Evolutionary conservation across 1,140 invertebrate species (phyloP).

Genomic region (Tetramorium simillimum): DNA sequence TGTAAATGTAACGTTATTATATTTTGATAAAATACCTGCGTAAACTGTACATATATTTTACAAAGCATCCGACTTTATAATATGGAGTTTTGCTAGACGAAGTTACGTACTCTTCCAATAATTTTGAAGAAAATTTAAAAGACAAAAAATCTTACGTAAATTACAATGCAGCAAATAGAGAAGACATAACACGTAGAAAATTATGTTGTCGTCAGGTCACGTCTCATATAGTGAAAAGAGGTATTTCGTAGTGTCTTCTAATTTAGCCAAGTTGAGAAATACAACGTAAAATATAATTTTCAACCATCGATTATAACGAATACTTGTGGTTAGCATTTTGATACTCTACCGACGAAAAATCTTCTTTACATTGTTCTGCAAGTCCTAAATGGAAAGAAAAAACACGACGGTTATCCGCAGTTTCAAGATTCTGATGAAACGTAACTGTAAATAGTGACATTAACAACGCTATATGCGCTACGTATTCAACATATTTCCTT

Average conservation of each 20-base stretch:
- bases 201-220: not conserved
- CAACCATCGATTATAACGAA: not conserved
- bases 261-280: not conserved
- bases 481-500: slow-evolving; percentile 53
- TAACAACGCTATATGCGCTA: slow-evolving; percentile 54
- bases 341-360: not conserved
- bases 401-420: slow-evolving; percentile 26
- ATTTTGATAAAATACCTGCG: slow-evolving; percentile 34
- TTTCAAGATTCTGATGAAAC: slow-evolving; percentile 48
- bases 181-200: not conserved
- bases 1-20: slow-evolving; percentile 60
- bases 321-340: not conserved
- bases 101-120: not conserved
- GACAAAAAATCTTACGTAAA: not conserved
- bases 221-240: not conserved
- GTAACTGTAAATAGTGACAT: slow-evolving; percentile 67
- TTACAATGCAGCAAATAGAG: not conserved
- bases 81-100: not conserved
- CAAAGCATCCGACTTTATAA: not conserved
- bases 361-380: not conserved
- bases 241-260: not conserved
- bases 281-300: slow-evolving; percentile 1
- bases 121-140: not conserved
- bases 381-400: not conserved
- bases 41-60: slow-evolving; percentile 62